Evolutionary conservation across 2,113 vertebrate genomes (phyloP), one percentile per base, ranked within the genome.

Genomic region (Lota lota): DNA sequence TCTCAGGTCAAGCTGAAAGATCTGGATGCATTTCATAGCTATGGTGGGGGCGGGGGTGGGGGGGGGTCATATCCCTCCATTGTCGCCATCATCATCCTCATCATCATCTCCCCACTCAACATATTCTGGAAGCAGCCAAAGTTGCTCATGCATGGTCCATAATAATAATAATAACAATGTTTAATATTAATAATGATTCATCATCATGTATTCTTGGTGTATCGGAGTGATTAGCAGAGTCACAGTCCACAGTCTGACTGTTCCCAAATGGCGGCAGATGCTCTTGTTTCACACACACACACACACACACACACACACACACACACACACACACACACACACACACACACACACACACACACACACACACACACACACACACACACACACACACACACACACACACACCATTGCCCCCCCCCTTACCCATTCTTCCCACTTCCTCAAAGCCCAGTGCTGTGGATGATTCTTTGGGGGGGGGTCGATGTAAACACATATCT

Each of bases 241-340:
- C 19, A 21, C 68, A 11, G 17, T 33, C 28, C 28, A 33, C 28
- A 33, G 40, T 51, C 56, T 72, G 24, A 17, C 7, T 18, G 17
- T 57, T 21, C 73, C 68, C n/a, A 86, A 78, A 85, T 80, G 69
- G 76, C 62, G 33, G 22, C 72, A 1, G 19, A 20, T 66, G 75
- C 72, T 85, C 76, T 67, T 66, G 19, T 87, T 81, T 83, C 69
- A 70, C 33, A 65, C 71, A 20, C 75, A 72, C 79, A 75, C 71
- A 80, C 14, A 28, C 21, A 58, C 54, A 57, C 51, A 54, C 14
- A 54, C 51, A 16, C 18, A 7, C 54, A 17, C 17, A 33, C 54
- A 57, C 51, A 54, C 14, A 54, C 51, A 16, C 18, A 7, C 54
- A 17, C 17, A 56, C 54, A 57, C 51, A 54, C 14, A 54, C 51